Evolutionary conservation across 35 echinoderm and acorn worm species (phyloP).

Genomic region (Patiria miniata): DNA sequence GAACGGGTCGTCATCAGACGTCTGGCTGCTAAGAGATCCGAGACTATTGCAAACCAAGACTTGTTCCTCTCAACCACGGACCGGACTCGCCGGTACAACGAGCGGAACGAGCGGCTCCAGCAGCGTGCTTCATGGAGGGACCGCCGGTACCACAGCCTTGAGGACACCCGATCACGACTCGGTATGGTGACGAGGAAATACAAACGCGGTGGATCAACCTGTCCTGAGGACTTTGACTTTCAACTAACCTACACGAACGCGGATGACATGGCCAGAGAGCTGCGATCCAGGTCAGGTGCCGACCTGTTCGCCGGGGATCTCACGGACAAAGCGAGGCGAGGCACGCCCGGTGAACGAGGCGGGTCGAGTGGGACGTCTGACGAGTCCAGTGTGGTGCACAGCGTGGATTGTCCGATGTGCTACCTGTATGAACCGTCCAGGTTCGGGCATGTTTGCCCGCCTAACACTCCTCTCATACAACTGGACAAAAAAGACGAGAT

Average conservation of each 20-base stretch:
- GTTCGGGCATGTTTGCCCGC: constrained; percentile 56
- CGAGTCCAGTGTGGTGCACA: constrained; percentile 2
- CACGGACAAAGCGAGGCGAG: background rate
- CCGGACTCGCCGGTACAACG: background rate
- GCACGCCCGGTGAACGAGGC: constrained; percentile 9
- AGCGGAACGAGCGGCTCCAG: background rate
- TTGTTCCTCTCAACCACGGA: background rate
- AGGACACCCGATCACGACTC: background rate
- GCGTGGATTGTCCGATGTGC: constrained; percentile 43
- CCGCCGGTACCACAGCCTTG: background rate
- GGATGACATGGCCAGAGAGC: background rate
- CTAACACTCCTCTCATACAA: constrained; percentile 45
- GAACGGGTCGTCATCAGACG: constrained; percentile 35
- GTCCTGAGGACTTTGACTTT: background rate
- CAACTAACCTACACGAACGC: background rate
- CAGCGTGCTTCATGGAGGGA: background rate
- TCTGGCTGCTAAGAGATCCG: constrained; percentile 22
- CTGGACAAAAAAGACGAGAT: background rate
- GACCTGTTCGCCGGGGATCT: background rate
- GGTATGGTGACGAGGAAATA: background rate
- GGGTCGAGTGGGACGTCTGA: background rate
- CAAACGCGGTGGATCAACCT: constrained; percentile 15
- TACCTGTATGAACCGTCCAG: constrained; percentile 27
- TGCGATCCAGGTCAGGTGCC: constrained; percentile 10
- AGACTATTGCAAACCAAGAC: background rate